phyloP scores from a whole-genome alignment of 2,888 invertebrate genomes.

The Andrena bicolor region DNA sequence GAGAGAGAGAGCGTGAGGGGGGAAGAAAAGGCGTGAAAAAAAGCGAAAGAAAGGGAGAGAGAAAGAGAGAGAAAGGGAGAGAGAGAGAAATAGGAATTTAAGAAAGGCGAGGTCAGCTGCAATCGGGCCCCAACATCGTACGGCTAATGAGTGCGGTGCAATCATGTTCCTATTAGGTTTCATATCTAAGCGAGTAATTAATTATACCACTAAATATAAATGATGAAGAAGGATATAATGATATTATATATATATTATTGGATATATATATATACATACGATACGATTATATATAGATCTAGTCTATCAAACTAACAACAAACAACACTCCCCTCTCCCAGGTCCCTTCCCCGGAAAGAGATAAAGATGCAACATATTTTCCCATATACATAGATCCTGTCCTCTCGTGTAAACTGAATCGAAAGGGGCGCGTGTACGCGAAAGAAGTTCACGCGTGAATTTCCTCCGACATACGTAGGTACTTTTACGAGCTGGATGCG shows the following conservation, averaged over 20 bases:
- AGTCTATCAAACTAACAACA: conserved; percentile 81
- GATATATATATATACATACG: conserved; percentile 78
- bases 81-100: conserved; percentile 47
- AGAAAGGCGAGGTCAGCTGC: conserved; percentile 53
- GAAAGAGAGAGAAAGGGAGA: conserved; percentile 34
- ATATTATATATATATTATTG: conserved; percentile 84
- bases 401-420: conserved; percentile 44
- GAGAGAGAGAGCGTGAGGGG: conserved; percentile 24
- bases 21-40: conserved; percentile 42
- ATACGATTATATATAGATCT: conserved; percentile 79
- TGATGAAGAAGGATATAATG: conserved; percentile 84
- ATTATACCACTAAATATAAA: conserved; percentile 85
- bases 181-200: conserved; percentile 85
- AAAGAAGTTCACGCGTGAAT: conserved; percentile 25
- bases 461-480: conserved; percentile 4
- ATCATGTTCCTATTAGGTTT: conserved; percentile 86
- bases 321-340: conserved; percentile 74
- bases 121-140: conserved; percentile 74
- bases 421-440: conserved; percentile 7
- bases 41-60: conserved; percentile 43
- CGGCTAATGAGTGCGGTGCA: conserved; percentile 82
- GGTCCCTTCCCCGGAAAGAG: conserved; percentile 52
- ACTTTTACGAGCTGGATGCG: conserved; percentile 29
- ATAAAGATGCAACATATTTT: conserved; percentile 39
- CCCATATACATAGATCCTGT: conserved; percentile 43